Base-by-base conservation (phyloP, 1,140 invertebrate species). In the Megalopta genalis region DNA sequence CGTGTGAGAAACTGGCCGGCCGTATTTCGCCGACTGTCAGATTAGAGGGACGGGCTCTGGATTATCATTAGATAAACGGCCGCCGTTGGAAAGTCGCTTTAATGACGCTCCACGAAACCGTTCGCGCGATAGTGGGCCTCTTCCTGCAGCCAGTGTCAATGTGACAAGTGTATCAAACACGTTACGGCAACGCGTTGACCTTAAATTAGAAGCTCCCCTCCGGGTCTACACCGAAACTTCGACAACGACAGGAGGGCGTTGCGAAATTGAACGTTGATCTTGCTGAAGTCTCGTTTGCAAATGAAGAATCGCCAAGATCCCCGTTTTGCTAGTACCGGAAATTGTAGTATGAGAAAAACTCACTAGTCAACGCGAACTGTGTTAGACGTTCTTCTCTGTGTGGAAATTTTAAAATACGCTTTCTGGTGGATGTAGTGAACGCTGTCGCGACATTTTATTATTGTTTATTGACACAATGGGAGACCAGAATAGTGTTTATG, bases 71-170 rank as follows among this genome's bases (percentile, higher is more conserved):
- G 75, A 87, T 87, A 86, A 85, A 87, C 74, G 77, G 70, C 52
- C 25, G 27, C 71, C 66, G 73, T 77, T 87, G 77, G 81, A 87
- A 87, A 87, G 77, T 85, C 79, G 84, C 64, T 60, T 52, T 84
- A 83, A 87, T 74, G 74, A 80, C 72, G 71, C 77, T 67, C 81
- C 54, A 77, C 86, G 79, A 85, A 77, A 65, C 68, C 74, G 83
- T 52, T 52, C 49, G 54, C 73, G 67, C 83, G 80, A 71, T 78
- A 86, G 85, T 88, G 64, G 79, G 75, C 85, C 79, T 86, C 85
- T 88, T 88, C 86, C 85, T 86, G 87, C 77, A 88, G 73, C 82
- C 80, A 88, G 84, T 83, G 80, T 83, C 80, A 86, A 85, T 83
- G 87, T 67, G 76, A 88, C 76, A 66, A 39, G 76, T 69, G 80